phyloP scores from a whole-genome alignment of 2,888 invertebrate species.

The Silvanus unidentatus region DNA sequence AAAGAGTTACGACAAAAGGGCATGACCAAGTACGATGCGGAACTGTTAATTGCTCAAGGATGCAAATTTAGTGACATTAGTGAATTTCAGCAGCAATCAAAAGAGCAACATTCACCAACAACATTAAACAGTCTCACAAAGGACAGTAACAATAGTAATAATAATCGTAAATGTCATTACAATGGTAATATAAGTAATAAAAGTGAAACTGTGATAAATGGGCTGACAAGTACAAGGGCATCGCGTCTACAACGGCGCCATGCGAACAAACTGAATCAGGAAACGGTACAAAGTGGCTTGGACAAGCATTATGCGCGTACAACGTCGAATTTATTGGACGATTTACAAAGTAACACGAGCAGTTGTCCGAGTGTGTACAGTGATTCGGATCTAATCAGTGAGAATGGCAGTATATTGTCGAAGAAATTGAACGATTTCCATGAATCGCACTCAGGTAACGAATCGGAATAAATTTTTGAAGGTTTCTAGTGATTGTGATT shows the following conservation, averaged over 20 bases:
- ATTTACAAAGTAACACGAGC: conserved; percentile 46
- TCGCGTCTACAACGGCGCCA: conserved; percentile 43
- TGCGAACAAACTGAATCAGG: conserved; percentile 41
- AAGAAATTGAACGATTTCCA: conserved; percentile 45
- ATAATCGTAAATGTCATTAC: not conserved
- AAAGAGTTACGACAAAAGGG: conserved; percentile 80
- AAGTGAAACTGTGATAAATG: conserved; percentile 29
- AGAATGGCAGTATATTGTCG: conserved; percentile 29
- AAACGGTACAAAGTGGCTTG: conserved; percentile 38
- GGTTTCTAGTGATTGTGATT: no score
- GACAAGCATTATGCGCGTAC: conserved; percentile 11
- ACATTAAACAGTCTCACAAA: no score
- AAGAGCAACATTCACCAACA: conserved; percentile 4
- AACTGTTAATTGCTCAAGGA: conserved; percentile 76
- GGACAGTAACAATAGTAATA: not conserved
- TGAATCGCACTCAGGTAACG: conserved; percentile 44
- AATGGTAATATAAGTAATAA: no score
- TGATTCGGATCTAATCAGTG: conserved; percentile 43
- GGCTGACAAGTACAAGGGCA: conserved; percentile 35
- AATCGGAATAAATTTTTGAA: conserved; percentile 24
- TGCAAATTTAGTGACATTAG: conserved; percentile 65
- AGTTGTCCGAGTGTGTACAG: conserved; percentile 49
- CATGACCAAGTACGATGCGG: conserved; percentile 83
- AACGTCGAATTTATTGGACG: conserved; percentile 40
- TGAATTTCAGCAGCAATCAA: conserved; percentile 37